These are phyloP conservation scores for Bagarius yarrelli DNA, from an alignment of 2,113 vertebrate species.

Conservation along the genomic window DNA sequence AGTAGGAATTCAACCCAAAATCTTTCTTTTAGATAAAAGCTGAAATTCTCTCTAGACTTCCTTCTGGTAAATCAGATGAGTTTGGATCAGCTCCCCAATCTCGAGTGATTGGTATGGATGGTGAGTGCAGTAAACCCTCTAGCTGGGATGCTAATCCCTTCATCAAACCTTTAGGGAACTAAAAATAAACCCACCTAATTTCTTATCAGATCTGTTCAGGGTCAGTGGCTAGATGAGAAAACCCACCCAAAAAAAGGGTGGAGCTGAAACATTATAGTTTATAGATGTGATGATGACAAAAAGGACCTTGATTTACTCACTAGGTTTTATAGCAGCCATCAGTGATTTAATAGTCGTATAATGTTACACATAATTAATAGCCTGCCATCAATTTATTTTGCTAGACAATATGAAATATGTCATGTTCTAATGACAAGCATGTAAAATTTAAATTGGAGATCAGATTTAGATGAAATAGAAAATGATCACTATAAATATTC, in stretches of 20 bases:
- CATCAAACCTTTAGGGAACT: conserved; percentile 47
- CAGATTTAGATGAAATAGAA: not conserved
- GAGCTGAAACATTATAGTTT: not conserved
- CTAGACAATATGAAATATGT: conserved; percentile 15
- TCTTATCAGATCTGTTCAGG: conserved; percentile 45
- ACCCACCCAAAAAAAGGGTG: not conserved
- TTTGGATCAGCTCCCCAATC: conserved; percentile 10
- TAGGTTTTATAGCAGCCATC: not conserved
- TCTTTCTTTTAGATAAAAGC: conserved; percentile 1
- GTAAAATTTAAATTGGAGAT: not conserved
- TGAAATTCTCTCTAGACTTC: not conserved
- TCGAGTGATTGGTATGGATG: conserved; percentile 46
- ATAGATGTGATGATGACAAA: conserved; percentile 4
- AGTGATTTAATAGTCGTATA: conserved; percentile 1
- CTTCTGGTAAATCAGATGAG: conserved; percentile 5
- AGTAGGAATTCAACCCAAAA: not conserved
- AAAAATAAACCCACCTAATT: conserved; percentile 30
- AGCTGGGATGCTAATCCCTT: conserved; percentile 58
- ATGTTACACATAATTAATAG: conserved; percentile 18
- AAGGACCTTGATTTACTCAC: not conserved
- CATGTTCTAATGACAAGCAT: not conserved
- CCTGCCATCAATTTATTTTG: not conserved
- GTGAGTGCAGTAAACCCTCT: conserved; percentile 56
- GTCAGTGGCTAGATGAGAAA: conserved; percentile 31
- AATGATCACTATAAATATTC: not conserved